phyloP scores from a whole-genome alignment of 2,888 invertebrate genomes.

The Nomada goodeniana region DNA sequence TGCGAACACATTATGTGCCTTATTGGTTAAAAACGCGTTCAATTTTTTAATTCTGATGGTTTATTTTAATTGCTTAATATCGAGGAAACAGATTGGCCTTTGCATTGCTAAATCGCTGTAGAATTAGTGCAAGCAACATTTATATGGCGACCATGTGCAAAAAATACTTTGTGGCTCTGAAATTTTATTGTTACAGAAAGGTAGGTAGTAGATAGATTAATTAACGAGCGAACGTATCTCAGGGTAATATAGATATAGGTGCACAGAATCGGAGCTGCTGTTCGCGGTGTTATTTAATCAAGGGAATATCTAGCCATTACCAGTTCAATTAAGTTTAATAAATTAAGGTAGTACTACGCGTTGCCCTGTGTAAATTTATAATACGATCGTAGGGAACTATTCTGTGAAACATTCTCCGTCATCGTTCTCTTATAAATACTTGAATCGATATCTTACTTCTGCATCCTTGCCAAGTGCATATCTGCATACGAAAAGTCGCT shows the following conservation, averaged over 20 bases:
- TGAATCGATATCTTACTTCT: no score
- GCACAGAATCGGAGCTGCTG: slow-evolving; percentile 1
- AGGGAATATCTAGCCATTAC: background rate
- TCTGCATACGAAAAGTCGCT: no score
- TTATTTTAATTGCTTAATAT: slow-evolving; percentile 9
- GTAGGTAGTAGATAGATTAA: background rate
- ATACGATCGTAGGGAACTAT: no score
- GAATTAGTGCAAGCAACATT: background rate
- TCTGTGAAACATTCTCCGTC: no score
- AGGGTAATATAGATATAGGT: background rate
- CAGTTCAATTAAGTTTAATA: background rate
- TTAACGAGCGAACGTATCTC: background rate
- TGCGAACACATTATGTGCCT: slow-evolving; percentile 14
- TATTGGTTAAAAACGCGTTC: background rate
- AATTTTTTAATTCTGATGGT: background rate
- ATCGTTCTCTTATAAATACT: no score
- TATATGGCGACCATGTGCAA: background rate
- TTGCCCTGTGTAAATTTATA: background rate
- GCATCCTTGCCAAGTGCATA: no score
- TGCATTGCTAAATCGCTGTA: background rate
- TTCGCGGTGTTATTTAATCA: background rate
- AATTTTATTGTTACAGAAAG: background rate
- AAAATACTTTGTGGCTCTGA: background rate
- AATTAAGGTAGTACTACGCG: background rate
- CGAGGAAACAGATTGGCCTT: background rate